A percentile compares a stretch with the other conserved stretches of the same genome.
phyloP scores from a whole-genome alignment of 2,797 vertebrate genomes.

The Ctenochaetus hawaiiensis region DNA sequence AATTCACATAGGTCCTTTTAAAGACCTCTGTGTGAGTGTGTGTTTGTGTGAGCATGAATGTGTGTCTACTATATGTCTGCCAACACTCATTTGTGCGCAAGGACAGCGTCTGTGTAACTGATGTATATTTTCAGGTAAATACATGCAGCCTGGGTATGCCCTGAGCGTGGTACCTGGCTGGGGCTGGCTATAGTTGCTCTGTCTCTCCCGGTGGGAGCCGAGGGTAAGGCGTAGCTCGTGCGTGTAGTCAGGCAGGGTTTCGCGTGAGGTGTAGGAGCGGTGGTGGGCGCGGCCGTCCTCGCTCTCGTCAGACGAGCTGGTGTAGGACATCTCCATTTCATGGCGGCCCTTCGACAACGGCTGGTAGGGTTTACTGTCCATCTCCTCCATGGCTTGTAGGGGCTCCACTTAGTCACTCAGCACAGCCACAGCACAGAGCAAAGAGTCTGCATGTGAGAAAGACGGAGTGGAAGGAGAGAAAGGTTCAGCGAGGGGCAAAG shows the following conservation, averaged over 20 bases:
- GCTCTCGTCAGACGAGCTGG: constrained; percentile 96
- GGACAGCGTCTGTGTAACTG: constrained; percentile 3
- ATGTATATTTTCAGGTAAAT: constrained; percentile 21
- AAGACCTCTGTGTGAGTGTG: constrained; percentile 49
- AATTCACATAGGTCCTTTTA: constrained; percentile 81
- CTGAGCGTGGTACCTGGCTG: constrained; percentile 87
- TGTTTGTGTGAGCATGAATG: constrained; percentile 8
- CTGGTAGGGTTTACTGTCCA: constrained; percentile 98
- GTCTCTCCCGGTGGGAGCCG: constrained; percentile 91
- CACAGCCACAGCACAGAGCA: constrained; percentile 77
- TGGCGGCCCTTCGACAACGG: constrained; percentile 95
- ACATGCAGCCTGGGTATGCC: neutral
- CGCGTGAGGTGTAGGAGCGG: constrained; percentile 93
- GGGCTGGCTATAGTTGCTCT: constrained; percentile 90
- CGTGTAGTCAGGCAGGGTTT: constrained; percentile 94
- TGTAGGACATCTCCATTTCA: constrained; percentile 97
- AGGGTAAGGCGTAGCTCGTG: constrained; percentile 94
- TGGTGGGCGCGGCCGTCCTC: constrained; percentile 93
- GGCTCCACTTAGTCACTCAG: constrained; percentile 88
- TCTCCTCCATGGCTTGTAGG: constrained; percentile 94
- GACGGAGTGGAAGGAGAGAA: neutral
- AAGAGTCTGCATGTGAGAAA: constrained; percentile 77
- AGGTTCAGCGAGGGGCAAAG: constrained; percentile 16
- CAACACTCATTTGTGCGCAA: constrained; percentile 24
- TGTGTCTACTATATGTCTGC: constrained; percentile 18